Conservation (phyloP, 2,113 vertebrate species). For the Jaculus jaculus region DNA sequence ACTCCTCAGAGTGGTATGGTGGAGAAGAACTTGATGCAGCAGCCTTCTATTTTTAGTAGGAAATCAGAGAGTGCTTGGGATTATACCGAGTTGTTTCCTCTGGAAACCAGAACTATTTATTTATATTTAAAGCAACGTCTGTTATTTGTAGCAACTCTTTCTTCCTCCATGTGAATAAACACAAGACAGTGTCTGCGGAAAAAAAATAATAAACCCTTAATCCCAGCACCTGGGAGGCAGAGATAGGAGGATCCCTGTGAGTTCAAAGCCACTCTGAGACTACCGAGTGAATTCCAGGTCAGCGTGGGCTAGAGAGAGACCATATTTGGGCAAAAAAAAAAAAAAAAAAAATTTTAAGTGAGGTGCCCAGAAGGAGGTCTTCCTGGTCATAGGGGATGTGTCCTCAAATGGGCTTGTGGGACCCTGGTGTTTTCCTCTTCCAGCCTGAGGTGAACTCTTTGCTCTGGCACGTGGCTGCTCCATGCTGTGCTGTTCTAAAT, state of each 20-base stretch:
- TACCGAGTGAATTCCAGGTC: too few species aligned
- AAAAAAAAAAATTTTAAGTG: background rate
- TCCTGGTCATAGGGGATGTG: too few species aligned
- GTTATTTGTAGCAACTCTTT: slow-evolving; percentile 79
- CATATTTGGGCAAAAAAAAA: too few species aligned
- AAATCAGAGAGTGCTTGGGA: slow-evolving; percentile 68
- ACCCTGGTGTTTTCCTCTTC: background rate
- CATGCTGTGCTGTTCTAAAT: background rate
- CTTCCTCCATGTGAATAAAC: too few species aligned
- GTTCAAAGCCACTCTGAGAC: too few species aligned
- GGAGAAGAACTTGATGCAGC: slow-evolving; percentile 65
- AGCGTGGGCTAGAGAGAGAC: too few species aligned
- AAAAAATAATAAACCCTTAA: slow-evolving; percentile 80
- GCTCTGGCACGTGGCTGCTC: too few species aligned
- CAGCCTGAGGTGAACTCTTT: background rate
- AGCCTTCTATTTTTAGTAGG: slow-evolving; percentile 74
- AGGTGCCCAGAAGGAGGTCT: background rate
- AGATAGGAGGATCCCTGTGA: too few species aligned
- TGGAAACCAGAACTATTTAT: slow-evolving; percentile 80
- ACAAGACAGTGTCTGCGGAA: too few species aligned
- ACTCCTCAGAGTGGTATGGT: slow-evolving; percentile 58
- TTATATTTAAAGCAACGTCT: slow-evolving; percentile 82
- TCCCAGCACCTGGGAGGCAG: too few species aligned
- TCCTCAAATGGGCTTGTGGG: background rate
- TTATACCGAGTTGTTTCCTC: slow-evolving; percentile 62